Percentiles rank a stretch among this genome's conserved stretches.
Evolutionary conservation across 1,140 invertebrate genomes (phyloP).

Genomic region (Drosophila murphyi): DNA sequence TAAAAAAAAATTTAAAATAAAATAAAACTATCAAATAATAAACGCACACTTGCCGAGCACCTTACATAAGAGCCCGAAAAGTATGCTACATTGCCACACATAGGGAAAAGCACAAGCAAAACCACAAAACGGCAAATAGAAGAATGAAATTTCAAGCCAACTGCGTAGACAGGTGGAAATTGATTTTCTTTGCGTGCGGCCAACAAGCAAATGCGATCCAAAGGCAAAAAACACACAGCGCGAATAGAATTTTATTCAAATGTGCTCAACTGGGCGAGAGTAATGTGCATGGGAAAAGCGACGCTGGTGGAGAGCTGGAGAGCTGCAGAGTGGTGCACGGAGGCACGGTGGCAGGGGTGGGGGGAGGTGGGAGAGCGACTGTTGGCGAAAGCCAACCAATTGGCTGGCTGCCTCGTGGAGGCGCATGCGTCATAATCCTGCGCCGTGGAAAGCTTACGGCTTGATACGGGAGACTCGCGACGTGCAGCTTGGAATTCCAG

Average conservation of each 20-base stretch:
- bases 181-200: slow-evolving; percentile 44
- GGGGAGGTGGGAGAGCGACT: slow-evolving; percentile 6
- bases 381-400: slow-evolving; percentile 56
- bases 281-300: slow-evolving; percentile 77
- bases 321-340: neutral
- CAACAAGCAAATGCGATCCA: slow-evolving; percentile 20
- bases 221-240: slow-evolving; percentile 39
- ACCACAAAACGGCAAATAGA: slow-evolving; percentile 3
- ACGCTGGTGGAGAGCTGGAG: slow-evolving; percentile 9
- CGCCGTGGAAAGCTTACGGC: slow-evolving; percentile 66
- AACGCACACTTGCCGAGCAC: neutral
- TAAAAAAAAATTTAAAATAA: neutral
- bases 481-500: slow-evolving; percentile 68
- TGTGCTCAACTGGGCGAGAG: slow-evolving; percentile 79
- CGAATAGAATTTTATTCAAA: slow-evolving; percentile 80
- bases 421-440: slow-evolving; percentile 74
- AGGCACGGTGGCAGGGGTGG: neutral
- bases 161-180: slow-evolving; percentile 50
- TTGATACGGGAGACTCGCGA: slow-evolving; percentile 16
- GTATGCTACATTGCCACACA: slow-evolving; percentile 53
- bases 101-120: slow-evolving; percentile 6
- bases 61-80: slow-evolving; percentile 68
- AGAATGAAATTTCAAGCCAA: neutral
- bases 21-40: slow-evolving; percentile 19
- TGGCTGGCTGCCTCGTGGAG: slow-evolving; percentile 52